A percentile compares a stretch with the other conserved stretches of the same genome.
Conservation (phyloP, 2,888 invertebrate species). For the Acanthacorydalis orientalis region DNA sequence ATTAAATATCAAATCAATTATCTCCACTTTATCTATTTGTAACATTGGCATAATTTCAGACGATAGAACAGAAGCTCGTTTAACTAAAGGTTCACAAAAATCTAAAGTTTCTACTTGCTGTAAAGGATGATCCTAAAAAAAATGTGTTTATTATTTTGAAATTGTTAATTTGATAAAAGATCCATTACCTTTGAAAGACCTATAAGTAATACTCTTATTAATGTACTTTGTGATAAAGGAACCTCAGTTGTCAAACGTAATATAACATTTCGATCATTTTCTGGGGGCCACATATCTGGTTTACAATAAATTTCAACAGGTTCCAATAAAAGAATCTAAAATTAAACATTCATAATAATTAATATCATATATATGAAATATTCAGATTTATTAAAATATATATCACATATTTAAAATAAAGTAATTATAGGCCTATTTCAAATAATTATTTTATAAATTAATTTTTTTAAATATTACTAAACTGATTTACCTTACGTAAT, state of each 20-base stretch:
- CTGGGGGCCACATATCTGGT: constrained; percentile 80
- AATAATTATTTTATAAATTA: not conserved
- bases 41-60: constrained; percentile 53
- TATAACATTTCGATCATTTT: constrained; percentile 65
- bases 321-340: constrained; percentile 50
- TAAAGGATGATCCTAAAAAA: constrained; percentile 57
- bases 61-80: constrained; percentile 65
- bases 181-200: constrained; percentile 46
- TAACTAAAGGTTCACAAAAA: constrained; percentile 67
- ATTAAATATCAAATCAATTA: constrained; percentile 80
- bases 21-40: constrained; percentile 62
- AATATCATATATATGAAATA: not conserved
- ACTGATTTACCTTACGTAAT: constrained; percentile 45
- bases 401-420: too few species aligned
- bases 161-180: not conserved
- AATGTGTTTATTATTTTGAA: constrained; percentile 6
- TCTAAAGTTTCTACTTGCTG: constrained; percentile 72
- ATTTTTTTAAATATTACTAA: not conserved
- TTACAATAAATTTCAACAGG: constrained; percentile 66
- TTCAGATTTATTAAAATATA: not conserved
- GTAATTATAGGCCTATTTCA: too few species aligned
- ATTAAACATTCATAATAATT: constrained; percentile 13
- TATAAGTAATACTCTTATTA: constrained; percentile 66
- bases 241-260: constrained; percentile 74
- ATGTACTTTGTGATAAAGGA: constrained; percentile 70